A percentile compares a stretch with the other conserved stretches of the same genome.
Evolutionary conservation across 2,888 invertebrate genomes (phyloP).

Genomic region (Torymus aiolomorphi): DNA sequence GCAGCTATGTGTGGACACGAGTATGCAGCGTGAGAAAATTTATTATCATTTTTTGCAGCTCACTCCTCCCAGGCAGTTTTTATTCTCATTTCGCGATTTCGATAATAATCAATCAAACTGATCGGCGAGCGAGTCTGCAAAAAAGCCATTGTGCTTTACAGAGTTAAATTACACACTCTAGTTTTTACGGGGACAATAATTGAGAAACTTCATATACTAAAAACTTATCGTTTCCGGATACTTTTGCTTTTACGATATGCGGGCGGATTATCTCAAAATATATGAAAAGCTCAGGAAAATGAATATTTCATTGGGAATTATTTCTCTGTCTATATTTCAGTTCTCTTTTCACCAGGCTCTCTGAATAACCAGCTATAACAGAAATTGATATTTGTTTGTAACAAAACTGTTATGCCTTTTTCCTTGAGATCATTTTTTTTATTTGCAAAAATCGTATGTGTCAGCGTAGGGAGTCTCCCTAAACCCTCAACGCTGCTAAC

Average conservation of each 20-base stretch:
- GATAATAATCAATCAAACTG: conserved; percentile 25
- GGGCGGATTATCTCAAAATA: neutral
- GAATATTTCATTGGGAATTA: neutral
- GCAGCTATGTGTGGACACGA: neutral
- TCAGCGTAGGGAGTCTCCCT: too few species aligned
- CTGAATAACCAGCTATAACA: too few species aligned
- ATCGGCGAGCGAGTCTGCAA: neutral
- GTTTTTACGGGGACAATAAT: neutral
- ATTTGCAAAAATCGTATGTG: too few species aligned
- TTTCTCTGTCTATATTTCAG: neutral
- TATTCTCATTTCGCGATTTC: neutral
- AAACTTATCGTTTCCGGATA: neutral
- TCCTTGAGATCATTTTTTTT: too few species aligned
- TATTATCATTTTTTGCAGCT: neutral
- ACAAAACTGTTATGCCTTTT: too few species aligned
- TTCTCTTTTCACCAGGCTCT: too few species aligned
- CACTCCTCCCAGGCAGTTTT: neutral
- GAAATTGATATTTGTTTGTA: too few species aligned
- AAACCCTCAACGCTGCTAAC: too few species aligned
- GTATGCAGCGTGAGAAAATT: neutral
- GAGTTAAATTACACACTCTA: conserved; percentile 6
- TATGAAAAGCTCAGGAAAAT: neutral
- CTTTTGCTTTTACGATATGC: conserved; percentile 6
- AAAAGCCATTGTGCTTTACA: neutral
- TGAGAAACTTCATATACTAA: conserved; percentile 41